These are phyloP conservation scores for Drosophila aff. DNA, from an alignment of 1,140 invertebrate genomes.

Conservation along the genomic window DNA sequence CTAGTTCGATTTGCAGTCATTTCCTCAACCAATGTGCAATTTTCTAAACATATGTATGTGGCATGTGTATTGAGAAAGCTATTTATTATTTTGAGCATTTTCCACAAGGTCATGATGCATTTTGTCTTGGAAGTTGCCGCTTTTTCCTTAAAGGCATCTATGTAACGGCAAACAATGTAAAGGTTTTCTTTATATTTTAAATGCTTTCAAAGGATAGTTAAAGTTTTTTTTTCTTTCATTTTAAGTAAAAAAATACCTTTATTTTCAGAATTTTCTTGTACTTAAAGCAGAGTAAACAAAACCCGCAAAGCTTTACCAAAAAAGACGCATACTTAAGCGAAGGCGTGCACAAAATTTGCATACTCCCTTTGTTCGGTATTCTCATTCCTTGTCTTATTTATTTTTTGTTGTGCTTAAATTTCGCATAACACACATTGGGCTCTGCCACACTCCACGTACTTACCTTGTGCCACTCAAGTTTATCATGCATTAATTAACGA, in stretches of 20 bases:
- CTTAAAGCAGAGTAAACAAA: not conserved
- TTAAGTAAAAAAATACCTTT: not conserved
- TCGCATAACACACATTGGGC: constrained; percentile 7
- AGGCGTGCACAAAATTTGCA: constrained; percentile 27
- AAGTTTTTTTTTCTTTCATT: not conserved
- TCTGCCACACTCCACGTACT: constrained; percentile 15
- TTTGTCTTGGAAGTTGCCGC: constrained; percentile 11
- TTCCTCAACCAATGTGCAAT: constrained; percentile 17
- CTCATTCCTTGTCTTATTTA: constrained; percentile 2
- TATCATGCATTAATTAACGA: constrained; percentile 64
- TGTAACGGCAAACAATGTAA: constrained; percentile 34
- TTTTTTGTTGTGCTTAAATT: constrained; percentile 6
- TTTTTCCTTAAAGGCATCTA: constrained; percentile 17
- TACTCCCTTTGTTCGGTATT: constrained; percentile 22
- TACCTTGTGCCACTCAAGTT: constrained; percentile 16
- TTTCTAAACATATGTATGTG: constrained; percentile 52
- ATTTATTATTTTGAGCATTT: constrained; percentile 55
- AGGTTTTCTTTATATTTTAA: not conserved
- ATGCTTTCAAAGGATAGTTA: not conserved
- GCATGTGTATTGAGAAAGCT: constrained; percentile 32
- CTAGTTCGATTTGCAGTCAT: not conserved
- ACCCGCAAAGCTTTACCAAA: not conserved
- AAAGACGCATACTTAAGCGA: not conserved
- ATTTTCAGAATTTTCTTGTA: not conserved
- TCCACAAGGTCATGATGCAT: constrained; percentile 52